A percentile compares a stretch with the other conserved stretches of the same genome.
phyloP scores from a whole-genome alignment of 2,797 vertebrate genomes.

The Allenopithecus nigroviridis region DNA sequence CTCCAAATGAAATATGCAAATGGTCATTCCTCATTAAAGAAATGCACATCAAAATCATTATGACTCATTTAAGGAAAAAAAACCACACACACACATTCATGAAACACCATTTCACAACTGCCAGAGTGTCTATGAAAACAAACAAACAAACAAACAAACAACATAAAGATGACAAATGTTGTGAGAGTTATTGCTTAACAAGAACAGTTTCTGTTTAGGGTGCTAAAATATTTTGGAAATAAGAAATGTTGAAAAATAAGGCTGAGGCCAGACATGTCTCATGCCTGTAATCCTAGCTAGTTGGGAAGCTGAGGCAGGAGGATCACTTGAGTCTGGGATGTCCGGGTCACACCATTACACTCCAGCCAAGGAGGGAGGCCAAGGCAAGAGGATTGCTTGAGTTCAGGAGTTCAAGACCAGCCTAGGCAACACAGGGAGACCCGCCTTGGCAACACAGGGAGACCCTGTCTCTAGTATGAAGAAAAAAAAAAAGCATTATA shows the following conservation, averaged over 20 bases:
- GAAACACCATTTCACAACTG: not conserved
- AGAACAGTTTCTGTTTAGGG: not conserved
- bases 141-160: not conserved
- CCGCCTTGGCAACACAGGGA: too few relatives aligned
- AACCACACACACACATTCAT: not conserved
- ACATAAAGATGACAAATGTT: not conserved
- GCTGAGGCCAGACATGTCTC: not conserved
- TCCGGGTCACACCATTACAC: not conserved
- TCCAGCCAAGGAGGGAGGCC: not conserved
- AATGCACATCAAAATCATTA: not conserved
- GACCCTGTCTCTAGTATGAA: too few relatives aligned
- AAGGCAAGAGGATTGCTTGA: too few relatives aligned
- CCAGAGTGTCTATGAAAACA: not conserved
- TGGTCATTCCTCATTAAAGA: not conserved
- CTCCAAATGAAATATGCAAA: not conserved
- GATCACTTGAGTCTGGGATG: not conserved
- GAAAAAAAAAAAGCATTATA: too few relatives aligned
- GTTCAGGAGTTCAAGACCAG: too few relatives aligned
- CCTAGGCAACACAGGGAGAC: too few relatives aligned
- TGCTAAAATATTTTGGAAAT: not conserved
- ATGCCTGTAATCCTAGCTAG: not conserved
- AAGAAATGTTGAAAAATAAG: not conserved
- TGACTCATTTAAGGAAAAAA: not conserved
- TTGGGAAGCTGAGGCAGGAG: not conserved
- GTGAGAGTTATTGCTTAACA: not conserved